Conservation (phyloP, 2,888 invertebrate genomes). For the Halictus ligatus region DNA sequence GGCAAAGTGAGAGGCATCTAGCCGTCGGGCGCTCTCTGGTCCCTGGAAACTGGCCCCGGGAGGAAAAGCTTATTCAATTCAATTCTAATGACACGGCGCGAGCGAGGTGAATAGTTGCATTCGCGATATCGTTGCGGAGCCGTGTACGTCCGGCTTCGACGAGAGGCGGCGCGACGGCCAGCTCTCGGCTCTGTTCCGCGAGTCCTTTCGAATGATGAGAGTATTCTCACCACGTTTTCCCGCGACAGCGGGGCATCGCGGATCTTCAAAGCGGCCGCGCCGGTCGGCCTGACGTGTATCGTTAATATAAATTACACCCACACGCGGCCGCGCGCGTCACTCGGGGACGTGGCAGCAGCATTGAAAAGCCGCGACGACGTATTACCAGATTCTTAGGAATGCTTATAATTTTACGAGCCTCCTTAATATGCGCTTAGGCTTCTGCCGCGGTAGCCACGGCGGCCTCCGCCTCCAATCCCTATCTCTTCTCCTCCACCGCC, state of each 20-base stretch:
- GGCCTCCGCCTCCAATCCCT: constrained; percentile 36
- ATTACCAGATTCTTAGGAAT: constrained; percentile 78
- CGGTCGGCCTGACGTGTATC: constrained; percentile 63
- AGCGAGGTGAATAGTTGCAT: constrained; percentile 61
- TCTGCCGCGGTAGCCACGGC: constrained; percentile 71
- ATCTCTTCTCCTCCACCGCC: not conserved
- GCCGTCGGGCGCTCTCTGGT: constrained; percentile 41
- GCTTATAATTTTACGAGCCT: constrained; percentile 80
- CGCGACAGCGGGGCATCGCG: constrained; percentile 67
- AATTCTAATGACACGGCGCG: constrained; percentile 73
- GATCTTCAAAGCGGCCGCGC: constrained; percentile 74
- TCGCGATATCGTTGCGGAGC: constrained; percentile 45
- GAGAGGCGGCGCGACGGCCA: not conserved
- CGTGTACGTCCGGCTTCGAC: constrained; percentile 30
- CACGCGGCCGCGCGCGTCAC: constrained; percentile 11
- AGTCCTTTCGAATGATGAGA: constrained; percentile 75
- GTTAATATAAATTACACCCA: constrained; percentile 74
- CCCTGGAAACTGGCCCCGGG: constrained; percentile 68
- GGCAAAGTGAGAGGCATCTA: constrained; percentile 61
- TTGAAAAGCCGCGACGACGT: constrained; percentile 66
- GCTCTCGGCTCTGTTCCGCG: constrained; percentile 15
- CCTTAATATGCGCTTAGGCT: constrained; percentile 79
- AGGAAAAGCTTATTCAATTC: constrained; percentile 75
- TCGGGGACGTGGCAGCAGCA: constrained; percentile 29
- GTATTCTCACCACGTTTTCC: constrained; percentile 79